Conservation (phyloP, 1,140 invertebrate genomes). For the Drosophila nigromelanica region DNA sequence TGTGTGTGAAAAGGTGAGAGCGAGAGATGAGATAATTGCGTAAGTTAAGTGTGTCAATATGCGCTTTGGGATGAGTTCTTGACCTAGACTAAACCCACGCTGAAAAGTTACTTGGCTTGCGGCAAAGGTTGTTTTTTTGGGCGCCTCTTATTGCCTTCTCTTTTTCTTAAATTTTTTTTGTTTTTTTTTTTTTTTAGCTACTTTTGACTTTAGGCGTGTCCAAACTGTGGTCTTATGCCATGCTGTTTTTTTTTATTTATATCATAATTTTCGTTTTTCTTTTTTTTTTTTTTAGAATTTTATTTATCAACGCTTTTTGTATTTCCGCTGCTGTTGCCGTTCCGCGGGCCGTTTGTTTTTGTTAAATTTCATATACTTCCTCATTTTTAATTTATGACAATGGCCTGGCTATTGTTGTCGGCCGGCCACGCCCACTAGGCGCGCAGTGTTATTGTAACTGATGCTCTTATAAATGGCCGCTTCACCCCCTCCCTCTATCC, state of each 20-base stretch:
- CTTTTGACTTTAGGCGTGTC: constrained; percentile 32
- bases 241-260: constrained; percentile 17
- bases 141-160: constrained; percentile 1
- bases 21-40: not conserved
- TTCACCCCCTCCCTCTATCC: not conserved
- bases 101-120: not conserved
- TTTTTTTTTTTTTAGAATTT: constrained; percentile 59
- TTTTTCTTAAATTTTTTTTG: not conserved
- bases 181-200: constrained; percentile 2
- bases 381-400: constrained; percentile 83
- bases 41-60: constrained; percentile 34
- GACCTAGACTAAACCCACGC: constrained; percentile 27
- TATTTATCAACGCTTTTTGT: constrained; percentile 81
- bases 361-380: constrained; percentile 80
- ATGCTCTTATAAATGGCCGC: constrained; percentile 79
- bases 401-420: constrained; percentile 68
- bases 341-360: constrained; percentile 66
- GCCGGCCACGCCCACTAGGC: constrained; percentile 42
- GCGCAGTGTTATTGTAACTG: constrained; percentile 77
- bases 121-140: constrained; percentile 10
- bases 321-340: constrained; percentile 55
- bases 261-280: constrained; percentile 3
- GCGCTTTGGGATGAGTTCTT: constrained; percentile 11
- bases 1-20: not conserved
- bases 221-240: constrained; percentile 24